These are phyloP conservation scores for Circaetus cinerascens DNA, from an alignment of 2,113 vertebrate genomes.

Conservation along the genomic window DNA sequence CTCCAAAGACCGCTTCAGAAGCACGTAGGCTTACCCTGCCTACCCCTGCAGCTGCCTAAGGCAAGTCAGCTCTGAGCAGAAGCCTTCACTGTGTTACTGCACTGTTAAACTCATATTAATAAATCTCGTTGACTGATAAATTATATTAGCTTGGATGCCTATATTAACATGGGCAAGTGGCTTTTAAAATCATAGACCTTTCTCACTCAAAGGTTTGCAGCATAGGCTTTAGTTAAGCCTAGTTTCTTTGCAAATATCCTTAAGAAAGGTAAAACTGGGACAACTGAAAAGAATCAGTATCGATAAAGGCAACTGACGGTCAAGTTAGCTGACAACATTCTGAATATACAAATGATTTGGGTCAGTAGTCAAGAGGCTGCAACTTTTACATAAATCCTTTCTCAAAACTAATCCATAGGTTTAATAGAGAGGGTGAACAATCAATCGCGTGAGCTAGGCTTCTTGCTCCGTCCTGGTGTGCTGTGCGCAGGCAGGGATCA, in stretches of 20 bases:
- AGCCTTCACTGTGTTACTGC: not conserved
- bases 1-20: not conserved
- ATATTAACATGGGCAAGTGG: not conserved
- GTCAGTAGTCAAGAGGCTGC: not conserved
- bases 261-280: not conserved
- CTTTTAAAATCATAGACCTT: not conserved
- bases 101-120: not conserved
- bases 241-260: not conserved
- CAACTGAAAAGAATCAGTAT: not conserved
- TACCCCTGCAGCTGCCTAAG: not conserved
- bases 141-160: not conserved
- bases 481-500: not conserved
- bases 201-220: not conserved
- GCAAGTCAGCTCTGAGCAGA: not conserved
- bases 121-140: not conserved
- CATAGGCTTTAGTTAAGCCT: not conserved
- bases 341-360: not conserved
- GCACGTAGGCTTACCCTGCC: not conserved
- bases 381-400: not conserved
- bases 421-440: not conserved
- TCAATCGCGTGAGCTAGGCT: fast-evolving
- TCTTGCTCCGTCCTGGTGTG: not conserved
- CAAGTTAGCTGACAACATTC: not conserved
- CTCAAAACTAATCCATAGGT: not conserved
- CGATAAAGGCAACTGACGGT: not conserved